Conservation (phyloP, 2,888 invertebrate genomes). For the Cosmia pyralina region DNA sequence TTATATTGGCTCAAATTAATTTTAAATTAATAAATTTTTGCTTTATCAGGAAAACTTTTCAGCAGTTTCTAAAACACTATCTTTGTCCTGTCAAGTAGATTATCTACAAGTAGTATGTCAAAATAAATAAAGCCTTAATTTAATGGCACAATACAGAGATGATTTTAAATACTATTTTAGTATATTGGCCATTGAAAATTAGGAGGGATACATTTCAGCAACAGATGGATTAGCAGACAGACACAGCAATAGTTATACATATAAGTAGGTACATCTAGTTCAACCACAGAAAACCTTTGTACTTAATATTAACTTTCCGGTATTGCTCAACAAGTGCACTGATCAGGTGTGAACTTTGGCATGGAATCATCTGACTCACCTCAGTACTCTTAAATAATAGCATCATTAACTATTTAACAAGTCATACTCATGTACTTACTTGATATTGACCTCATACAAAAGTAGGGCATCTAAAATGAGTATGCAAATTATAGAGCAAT, state of each 20-base stretch:
- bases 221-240: neutral
- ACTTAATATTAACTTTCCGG: slow-evolving; percentile 9
- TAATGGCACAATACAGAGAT: neutral
- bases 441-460: slow-evolving; percentile 52
- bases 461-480: slow-evolving; percentile 48
- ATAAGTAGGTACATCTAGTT: slow-evolving; percentile 2
- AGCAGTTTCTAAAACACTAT: neutral
- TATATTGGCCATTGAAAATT: neutral
- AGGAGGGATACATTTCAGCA: neutral
- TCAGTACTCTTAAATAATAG: slow-evolving; percentile 41
- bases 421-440: slow-evolving; percentile 42
- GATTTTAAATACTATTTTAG: neutral
- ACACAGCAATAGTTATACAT: neutral
- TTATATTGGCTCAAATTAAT: neutral
- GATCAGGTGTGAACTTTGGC: slow-evolving; percentile 47
- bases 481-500: slow-evolving; percentile 25
- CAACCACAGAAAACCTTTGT: slow-evolving; percentile 29
- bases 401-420: slow-evolving; percentile 50
- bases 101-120: slow-evolving; percentile 13
- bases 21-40: neutral
- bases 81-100: neutral
- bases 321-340: slow-evolving; percentile 30
- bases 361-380: slow-evolving; percentile 50
- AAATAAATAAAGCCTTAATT: slow-evolving; percentile 9
- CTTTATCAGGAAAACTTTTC: neutral